Evolutionary conservation across 2,888 invertebrate species (phyloP), one percentile per base, ranked within the genome.

Genomic region (Gasteruption jaculator): DNA sequence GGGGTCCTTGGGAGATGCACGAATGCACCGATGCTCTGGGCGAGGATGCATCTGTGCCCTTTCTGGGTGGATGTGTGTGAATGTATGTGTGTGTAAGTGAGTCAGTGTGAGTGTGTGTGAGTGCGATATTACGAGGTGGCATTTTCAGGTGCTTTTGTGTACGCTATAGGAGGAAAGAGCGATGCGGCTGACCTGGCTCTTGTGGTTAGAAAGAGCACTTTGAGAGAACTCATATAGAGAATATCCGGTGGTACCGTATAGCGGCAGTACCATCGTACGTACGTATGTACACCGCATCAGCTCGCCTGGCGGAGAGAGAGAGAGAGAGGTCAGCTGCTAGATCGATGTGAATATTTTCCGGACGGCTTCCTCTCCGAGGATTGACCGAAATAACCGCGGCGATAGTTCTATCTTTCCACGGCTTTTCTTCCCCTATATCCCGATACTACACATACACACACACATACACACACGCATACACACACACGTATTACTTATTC

Each of bases 281-380:
- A n/a, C n/a, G 12, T 8, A 8, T 6, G 11, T 29, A 6, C 11
- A 8, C 29, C 6, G 11, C 10, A 30, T 20, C n/a, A 24, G 31
- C 24, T 31, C 12, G 20, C 14, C 11, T 16, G 15, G 29, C 3
- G 21, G 49, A 25, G 30, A 41, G 31, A 30, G 34, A 10, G 33
- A 21, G 22, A 37, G 54, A 43, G 55, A 53, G 57, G 56, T 57
- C 56, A 51, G 45, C 37, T 39, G 41, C 47, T 52, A 53, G 60
- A 60, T 61, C 63, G 61, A 61, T 61, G 58, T 52, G 60, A 58
- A 61, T 61, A 61, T 61, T 61, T 59, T 63, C 54, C 53, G 53
- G 56, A 35, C 51, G 50, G 56, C 45, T 48, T 57, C 46, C 51
- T 51, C 50, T 39, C 42, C 49, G 48, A 56, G 54, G 54, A 60